Conservation (phyloP, 2,113 vertebrate genomes). For the Rostratula benghalensis region DNA sequence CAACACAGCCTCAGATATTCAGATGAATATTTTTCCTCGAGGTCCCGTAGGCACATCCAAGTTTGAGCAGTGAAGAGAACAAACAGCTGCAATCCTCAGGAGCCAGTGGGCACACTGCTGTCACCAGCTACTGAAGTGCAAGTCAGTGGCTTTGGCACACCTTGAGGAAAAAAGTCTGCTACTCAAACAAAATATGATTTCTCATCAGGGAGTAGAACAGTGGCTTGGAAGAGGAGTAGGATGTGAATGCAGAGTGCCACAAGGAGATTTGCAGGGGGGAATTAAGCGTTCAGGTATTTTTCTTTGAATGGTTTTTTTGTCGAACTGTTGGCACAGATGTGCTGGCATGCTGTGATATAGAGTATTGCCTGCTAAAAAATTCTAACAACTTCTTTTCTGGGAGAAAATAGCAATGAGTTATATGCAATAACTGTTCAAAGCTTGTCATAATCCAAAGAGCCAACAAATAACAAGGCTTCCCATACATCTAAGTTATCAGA, state of each 20-base stretch:
- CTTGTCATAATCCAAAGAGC: not conserved
- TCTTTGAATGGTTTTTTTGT: not conserved
- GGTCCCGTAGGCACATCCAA: not conserved
- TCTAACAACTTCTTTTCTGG: not conserved
- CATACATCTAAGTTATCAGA: not conserved
- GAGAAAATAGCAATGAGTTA: not conserved
- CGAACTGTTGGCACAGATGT: not conserved
- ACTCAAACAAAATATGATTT: slow-evolving; percentile 12
- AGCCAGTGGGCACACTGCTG: slow-evolving; percentile 19
- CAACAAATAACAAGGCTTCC: not conserved
- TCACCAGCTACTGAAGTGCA: slow-evolving; percentile 32
- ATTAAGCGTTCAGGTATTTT: not conserved
- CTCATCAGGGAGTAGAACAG: not conserved
- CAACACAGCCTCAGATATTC: slow-evolving; percentile 18
- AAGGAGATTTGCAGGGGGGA: not conserved
- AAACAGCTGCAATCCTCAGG: slow-evolving; percentile 32
- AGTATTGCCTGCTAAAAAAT: not conserved
- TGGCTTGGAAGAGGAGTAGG: not conserved
- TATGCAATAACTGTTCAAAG: not conserved
- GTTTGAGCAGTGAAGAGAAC: not conserved
- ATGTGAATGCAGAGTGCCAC: not conserved
- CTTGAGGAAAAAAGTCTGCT: slow-evolving; percentile 25
- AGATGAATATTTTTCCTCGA: not conserved
- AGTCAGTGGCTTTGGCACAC: not conserved
- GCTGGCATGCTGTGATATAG: not conserved